A percentile compares a stretch with the other conserved stretches of the same genome.
phyloP scores from a whole-genome alignment of 2,113 vertebrate species.

The Ondatra zibethicus region DNA sequence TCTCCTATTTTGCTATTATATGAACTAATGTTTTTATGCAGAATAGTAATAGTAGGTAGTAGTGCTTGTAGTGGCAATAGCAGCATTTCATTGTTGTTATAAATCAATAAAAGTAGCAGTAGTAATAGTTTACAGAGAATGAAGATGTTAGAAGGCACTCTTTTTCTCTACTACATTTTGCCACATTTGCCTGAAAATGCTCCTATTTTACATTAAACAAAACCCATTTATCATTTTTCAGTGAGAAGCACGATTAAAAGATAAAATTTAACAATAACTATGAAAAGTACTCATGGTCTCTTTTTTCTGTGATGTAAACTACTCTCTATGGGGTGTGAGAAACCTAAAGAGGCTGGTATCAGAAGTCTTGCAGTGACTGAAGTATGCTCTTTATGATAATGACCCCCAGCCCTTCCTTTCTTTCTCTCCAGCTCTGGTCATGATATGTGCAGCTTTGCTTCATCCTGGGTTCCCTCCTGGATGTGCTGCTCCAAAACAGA shows the following conservation, averaged over 20 bases:
- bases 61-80: too few relatives aligned
- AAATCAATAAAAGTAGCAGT: not conserved
- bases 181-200: not conserved
- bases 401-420: not conserved
- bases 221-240: not conserved
- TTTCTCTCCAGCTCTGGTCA: not conserved
- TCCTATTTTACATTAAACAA: slow-evolving; percentile 22
- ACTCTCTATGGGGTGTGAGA: not conserved
- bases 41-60: not conserved
- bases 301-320: not conserved
- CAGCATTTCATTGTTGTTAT: too few relatives aligned
- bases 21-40: not conserved
- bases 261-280: slow-evolving; percentile 8
- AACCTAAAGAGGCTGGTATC: not conserved
- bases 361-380: not conserved
- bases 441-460: not conserved
- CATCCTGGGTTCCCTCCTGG: not conserved
- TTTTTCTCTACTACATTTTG: not conserved
- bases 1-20: fast-evolving
- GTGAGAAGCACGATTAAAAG: slow-evolving; percentile 19
- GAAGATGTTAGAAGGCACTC: not conserved
- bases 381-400: not conserved
- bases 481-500: not conserved
- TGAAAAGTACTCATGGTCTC: slow-evolving; percentile 25
- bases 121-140: not conserved